These are phyloP conservation scores for Lottia scabra DNA, from an alignment of 2,888 invertebrate genomes.

Conservation along the genomic window DNA sequence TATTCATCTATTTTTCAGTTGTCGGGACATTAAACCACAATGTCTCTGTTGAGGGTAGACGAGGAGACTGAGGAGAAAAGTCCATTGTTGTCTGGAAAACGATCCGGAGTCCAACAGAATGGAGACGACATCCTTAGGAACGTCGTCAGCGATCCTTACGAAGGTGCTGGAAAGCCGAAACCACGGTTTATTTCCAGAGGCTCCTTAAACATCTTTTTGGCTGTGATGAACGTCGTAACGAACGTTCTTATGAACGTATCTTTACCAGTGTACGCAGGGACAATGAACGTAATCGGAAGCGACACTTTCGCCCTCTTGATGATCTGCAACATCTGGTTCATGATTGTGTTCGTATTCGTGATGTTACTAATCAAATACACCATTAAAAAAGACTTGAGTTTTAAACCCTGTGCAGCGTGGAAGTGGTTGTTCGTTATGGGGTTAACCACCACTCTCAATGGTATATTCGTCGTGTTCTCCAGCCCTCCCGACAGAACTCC, in stretches of 20 bases:
- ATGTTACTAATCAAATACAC: constrained; percentile 28
- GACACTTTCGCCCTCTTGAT: constrained; percentile 38
- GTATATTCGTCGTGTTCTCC: constrained; percentile 43
- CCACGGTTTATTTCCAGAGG: constrained; percentile 15
- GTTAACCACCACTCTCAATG: constrained; percentile 39
- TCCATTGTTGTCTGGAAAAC: neutral
- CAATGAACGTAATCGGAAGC: constrained; percentile 36
- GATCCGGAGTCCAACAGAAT: neutral
- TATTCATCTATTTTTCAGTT: neutral
- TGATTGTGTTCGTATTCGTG: constrained; percentile 34
- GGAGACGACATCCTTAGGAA: neutral
- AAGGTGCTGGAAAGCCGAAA: neutral
- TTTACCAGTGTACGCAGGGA: constrained; percentile 42
- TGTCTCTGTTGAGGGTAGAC: neutral
- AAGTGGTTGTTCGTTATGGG: constrained; percentile 41
- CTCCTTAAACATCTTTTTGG: constrained; percentile 26
- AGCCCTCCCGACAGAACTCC: constrained; percentile 42
- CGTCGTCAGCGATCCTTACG: neutral
- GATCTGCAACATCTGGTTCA: constrained; percentile 30
- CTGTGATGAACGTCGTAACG: constrained; percentile 33
- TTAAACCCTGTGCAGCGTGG: constrained; percentile 30
- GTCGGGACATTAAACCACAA: neutral
- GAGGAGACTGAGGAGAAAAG: neutral
- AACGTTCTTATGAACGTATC: constrained; percentile 41
- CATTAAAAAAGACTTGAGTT: constrained; percentile 24